Evolutionary conservation across 2,888 invertebrate genomes (phyloP).

Genomic region (Megaustenia siamemsis): DNA sequence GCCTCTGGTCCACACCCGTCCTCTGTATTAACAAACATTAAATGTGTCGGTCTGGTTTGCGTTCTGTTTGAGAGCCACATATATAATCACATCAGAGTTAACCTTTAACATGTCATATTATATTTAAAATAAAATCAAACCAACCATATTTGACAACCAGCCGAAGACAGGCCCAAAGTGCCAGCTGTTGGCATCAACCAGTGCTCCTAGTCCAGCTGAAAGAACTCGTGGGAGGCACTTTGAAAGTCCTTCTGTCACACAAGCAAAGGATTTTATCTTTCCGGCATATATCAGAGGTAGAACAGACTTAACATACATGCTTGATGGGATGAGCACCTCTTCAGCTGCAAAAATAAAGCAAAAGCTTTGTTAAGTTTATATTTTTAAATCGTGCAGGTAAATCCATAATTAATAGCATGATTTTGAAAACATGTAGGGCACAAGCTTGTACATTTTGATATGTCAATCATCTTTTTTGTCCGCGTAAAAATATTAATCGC

Average conservation of each 20-base stretch:
- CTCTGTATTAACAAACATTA: too few relatives aligned
- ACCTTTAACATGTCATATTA: background rate
- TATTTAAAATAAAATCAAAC: background rate
- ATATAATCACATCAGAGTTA: background rate
- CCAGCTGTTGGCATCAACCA: slow-evolving; percentile 78
- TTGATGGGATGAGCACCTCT: slow-evolving; percentile 91
- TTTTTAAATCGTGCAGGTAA: too few relatives aligned
- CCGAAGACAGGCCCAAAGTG: slow-evolving; percentile 86
- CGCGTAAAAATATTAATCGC: too few relatives aligned
- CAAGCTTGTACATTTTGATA: too few relatives aligned
- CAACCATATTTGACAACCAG: slow-evolving; percentile 83
- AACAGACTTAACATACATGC: slow-evolving; percentile 89
- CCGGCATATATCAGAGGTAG: slow-evolving; percentile 86
- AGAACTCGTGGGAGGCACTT: slow-evolving; percentile 88
- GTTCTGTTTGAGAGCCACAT: too few relatives aligned
- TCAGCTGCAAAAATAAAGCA: slow-evolving; percentile 83
- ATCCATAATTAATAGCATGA: too few relatives aligned
- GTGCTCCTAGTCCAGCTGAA: slow-evolving; percentile 83
- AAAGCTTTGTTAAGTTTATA: too few relatives aligned
- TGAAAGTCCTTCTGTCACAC: slow-evolving; percentile 94
- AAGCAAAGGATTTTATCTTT: slow-evolving; percentile 91
- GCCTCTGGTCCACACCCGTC: too few relatives aligned
- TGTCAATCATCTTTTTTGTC: too few relatives aligned
- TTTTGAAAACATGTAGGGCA: too few relatives aligned
- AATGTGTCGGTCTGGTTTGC: too few relatives aligned